Evolutionary conservation across 2,113 vertebrate species (phyloP), one percentile per base, ranked within the genome.

Genomic region (Zosterops pallidus): DNA sequence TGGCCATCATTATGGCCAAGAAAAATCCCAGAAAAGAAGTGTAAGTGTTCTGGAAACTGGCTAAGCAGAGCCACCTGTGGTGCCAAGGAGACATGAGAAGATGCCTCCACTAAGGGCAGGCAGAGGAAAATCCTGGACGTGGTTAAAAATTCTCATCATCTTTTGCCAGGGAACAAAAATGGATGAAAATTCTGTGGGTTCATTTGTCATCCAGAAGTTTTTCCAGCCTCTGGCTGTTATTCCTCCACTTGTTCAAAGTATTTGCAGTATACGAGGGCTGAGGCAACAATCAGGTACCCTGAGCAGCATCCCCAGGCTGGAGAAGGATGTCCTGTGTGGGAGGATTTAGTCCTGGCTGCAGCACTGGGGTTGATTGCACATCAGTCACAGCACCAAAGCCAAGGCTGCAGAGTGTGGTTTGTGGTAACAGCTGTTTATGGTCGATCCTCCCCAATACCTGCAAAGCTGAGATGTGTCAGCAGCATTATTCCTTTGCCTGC

Each of bases 211-310:
- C 47, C 1, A 0, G 5, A 68, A 37, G 1, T 7, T 69, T 87
- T 92, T 21, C 25, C 8, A 39, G 6, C 29, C 15, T 26, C 60
- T 78, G 4, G 0, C n/a, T 44, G 19, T 19, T 77, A 56, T 25
- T 65, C 19, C 11, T 76, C 22, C 23, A 37, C 17, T 18, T 68
- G 14, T 21, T 26, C 1, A 72, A 75, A 92, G 14, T 28, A 52
- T 11, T 23, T 8, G 4, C 14, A 41, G 21, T 0, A 0, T 31
- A 47, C 68, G 24, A 17, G 10, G 22, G 5, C 26, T 55, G 24
- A 82, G 35, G 21, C 44, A 67, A 15, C 47, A 74, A 59, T 35
- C 7, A 5, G 31, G 35, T 20, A 46, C 25, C 49, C 26, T 69
- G 21, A 91, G 12, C 11, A 83, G 53, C 70, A 85, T 53, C n/a